Evolutionary conservation across 1,140 invertebrate species (phyloP), one percentile per base, ranked within the genome.

Genomic region (Nebria ingens): DNA sequence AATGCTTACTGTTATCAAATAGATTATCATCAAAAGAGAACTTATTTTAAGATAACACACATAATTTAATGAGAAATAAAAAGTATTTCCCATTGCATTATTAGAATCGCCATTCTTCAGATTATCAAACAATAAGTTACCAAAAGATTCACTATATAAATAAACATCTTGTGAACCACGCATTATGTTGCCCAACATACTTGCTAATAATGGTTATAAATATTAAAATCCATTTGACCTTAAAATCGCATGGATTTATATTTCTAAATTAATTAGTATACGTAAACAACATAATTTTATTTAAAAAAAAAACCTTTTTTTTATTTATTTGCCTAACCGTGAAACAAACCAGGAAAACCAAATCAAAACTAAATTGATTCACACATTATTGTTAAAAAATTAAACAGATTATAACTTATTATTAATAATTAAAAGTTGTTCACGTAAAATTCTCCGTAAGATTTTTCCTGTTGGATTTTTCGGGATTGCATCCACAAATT

Each of bases 391-490:
- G n/a, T n/a, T n/a, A n/a, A n/a, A n/a, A n/a, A n/a, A n/a, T n/a
- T n/a, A n/a, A n/a, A n/a, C n/a, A n/a, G n/a, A n/a, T n/a, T n/a
- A n/a, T n/a, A n/a, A n/a, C 29, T 34, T 9, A 34, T 9, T 34
- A 34, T 34, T 34, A 34, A 29, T 34, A 9, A 15, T 29, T 40
- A 50, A 45, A 29, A 19, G n/a, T 19, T 20, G 45, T 55, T 72
- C 65, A 49, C 73, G 73, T 25, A 85, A 65, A 56, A 76, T 66
- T 54, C 78, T 79, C 60, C 86, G 75, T 57, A 88, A 62, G 38
- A 89, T 85, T 73, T 89, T 89, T n/a, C 86, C 86, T 1, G 81
- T 79, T 0, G 79, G 76, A 64, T 86, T 86, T 65, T 85, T 79
- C 2, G 87, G 86, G 61, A 89, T 87, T 1, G 72, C 56, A 1